phyloP scores from a whole-genome alignment of 2,113 vertebrate species.

The Ancistrus triradiatus region DNA sequence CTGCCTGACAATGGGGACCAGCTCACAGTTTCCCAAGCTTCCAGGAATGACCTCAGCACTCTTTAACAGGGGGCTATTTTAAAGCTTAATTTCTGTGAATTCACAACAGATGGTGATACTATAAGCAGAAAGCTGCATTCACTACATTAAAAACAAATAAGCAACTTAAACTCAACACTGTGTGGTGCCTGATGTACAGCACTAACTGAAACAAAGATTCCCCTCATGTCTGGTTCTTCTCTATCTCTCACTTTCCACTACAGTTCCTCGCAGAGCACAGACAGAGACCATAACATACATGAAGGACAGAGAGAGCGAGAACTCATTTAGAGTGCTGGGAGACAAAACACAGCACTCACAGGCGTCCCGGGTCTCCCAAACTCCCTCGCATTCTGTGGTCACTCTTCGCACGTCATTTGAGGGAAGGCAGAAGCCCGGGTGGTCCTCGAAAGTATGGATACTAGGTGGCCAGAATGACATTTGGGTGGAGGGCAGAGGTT shows the following conservation, averaged over 20 bases:
- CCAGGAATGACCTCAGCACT: constrained; percentile 47
- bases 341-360: background rate
- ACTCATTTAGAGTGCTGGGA: background rate
- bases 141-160: background rate
- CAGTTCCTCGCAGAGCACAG: background rate
- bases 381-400: constrained; percentile 12
- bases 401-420: constrained; percentile 32
- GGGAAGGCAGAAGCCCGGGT: constrained; percentile 64
- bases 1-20: constrained; percentile 56
- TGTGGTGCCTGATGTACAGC: too few relatives aligned
- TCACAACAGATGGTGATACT: too few relatives aligned
- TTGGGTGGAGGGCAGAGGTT: constrained; percentile 43
- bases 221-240: background rate
- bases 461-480: constrained; percentile 63
- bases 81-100: too few relatives aligned
- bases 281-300: background rate
- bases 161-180: too few relatives aligned
- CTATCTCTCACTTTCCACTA: background rate
- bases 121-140: too few relatives aligned
- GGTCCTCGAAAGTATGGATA: constrained; percentile 50
- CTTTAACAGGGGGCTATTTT: constrained; percentile 9
- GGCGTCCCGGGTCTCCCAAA: background rate
- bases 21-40: constrained; percentile 48
- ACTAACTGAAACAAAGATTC: background rate
- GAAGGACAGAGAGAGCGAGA: background rate